Evolutionary conservation across 2,888 invertebrate species (phyloP).

Genomic region (Embidobia sp.): DNA sequence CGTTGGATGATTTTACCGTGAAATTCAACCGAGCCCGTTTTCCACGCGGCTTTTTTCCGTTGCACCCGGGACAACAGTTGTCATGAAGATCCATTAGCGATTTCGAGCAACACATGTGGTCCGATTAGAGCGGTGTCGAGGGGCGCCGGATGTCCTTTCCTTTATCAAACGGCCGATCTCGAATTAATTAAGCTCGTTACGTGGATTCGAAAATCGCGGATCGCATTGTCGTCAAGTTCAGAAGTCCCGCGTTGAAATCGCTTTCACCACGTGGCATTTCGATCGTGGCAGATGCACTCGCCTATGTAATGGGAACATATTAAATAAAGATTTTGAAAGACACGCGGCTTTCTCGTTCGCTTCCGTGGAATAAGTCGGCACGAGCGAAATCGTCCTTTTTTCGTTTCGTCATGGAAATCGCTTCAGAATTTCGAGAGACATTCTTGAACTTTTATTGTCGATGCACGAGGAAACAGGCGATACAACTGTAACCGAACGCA

Average conservation of each 20-base stretch:
- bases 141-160: slow-evolving; percentile 50
- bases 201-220: slow-evolving; percentile 57
- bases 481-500: too few species aligned
- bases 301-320: slow-evolving; percentile 63
- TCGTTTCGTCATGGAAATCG: slow-evolving; percentile 36
- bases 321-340: slow-evolving; percentile 59
- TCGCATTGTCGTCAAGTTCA: slow-evolving; percentile 63
- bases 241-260: slow-evolving; percentile 50
- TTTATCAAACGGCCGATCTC: slow-evolving; percentile 64
- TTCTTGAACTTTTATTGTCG: slow-evolving; percentile 14
- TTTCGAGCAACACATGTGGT: slow-evolving; percentile 58
- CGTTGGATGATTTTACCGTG: not conserved
- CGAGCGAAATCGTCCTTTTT: slow-evolving; percentile 33
- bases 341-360: slow-evolving; percentile 51
- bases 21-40: not conserved
- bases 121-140: slow-evolving; percentile 13
- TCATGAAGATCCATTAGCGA: slow-evolving; percentile 41
- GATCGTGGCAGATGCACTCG: slow-evolving; percentile 54
- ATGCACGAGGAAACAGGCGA: slow-evolving; percentile 8
- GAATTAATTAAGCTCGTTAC: slow-evolving; percentile 62
- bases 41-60: slow-evolving; percentile 26
- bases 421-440: slow-evolving; percentile 31
- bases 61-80: slow-evolving; percentile 37
- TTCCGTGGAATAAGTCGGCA: slow-evolving; percentile 42
- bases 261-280: slow-evolving; percentile 62